Evolutionary conservation across 2,113 vertebrate species (phyloP).

Genomic region (Erythrocebus patas): DNA sequence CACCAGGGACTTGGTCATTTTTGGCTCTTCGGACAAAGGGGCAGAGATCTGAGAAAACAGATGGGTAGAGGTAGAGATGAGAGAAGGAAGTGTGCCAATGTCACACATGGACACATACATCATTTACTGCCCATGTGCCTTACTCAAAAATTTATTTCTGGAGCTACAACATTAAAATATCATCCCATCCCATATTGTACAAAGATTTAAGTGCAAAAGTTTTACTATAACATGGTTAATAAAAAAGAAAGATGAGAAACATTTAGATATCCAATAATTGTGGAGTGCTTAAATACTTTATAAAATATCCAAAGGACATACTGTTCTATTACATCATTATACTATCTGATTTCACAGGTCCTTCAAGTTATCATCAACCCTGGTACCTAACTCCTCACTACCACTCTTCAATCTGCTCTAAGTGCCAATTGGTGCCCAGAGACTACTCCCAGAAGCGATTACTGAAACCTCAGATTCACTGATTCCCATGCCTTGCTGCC

Average conservation of each 20-base stretch:
- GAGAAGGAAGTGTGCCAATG: not conserved
- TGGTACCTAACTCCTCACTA: not conserved
- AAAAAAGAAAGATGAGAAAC: not conserved
- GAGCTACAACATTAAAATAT: not conserved
- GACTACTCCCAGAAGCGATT: not conserved
- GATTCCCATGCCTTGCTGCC: not conserved
- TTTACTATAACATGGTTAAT: not conserved
- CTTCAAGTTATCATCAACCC: not conserved
- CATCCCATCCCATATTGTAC: not conserved
- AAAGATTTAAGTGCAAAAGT: not conserved
- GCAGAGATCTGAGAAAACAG: slow-evolving; percentile 52
- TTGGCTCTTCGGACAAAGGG: slow-evolving; percentile 19
- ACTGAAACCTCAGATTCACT: not conserved
- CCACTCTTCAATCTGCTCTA: not conserved
- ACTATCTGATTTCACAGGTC: not conserved
- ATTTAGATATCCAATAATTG: not conserved
- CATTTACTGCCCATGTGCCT: not conserved
- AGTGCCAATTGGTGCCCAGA: not conserved
- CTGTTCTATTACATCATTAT: not conserved
- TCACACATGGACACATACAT: not conserved
- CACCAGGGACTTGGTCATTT: slow-evolving; percentile 58
- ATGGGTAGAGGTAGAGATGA: not conserved
- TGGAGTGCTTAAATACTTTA: not conserved
- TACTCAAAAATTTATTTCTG: not conserved
- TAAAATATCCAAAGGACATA: not conserved